phyloP scores from a whole-genome alignment of 2,797 vertebrate genomes.

The Pachyuromys duprasi region DNA sequence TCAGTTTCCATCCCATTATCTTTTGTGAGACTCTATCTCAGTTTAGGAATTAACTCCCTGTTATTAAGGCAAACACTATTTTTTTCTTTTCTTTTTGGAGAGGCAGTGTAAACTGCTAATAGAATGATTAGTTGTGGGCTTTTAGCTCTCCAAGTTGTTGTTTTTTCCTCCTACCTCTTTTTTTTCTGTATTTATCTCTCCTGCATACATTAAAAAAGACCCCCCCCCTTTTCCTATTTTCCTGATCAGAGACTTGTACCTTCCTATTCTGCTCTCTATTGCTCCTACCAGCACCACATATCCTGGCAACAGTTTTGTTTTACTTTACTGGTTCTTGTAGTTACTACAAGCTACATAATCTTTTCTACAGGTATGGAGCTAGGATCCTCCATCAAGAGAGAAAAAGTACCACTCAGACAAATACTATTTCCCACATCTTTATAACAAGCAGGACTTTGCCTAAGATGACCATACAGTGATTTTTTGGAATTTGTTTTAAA shows the following conservation, averaged over 20 bases:
- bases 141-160: not conserved
- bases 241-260: not conserved
- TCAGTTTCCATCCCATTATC: not conserved
- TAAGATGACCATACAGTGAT: not conserved
- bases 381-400: not conserved
- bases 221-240: rapidly evolving
- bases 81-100: too few relatives aligned
- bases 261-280: not conserved
- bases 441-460: too few relatives aligned
- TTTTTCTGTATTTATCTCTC: not conserved
- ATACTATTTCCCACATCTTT: not conserved
- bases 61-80: not conserved
- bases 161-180: not conserved
- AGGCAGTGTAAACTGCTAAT: not conserved
- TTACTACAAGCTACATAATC: not conserved
- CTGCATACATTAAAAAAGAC: too few relatives aligned
- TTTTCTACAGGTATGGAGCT: not conserved
- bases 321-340: not conserved
- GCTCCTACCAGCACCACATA: not conserved
- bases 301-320: not conserved
- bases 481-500: too few relatives aligned
- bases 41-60: not conserved
- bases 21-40: not conserved
- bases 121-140: not conserved
- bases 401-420: not conserved